Conservation (phyloP, 2,888 invertebrate genomes). For the Rhimphoctona megacephalus region DNA sequence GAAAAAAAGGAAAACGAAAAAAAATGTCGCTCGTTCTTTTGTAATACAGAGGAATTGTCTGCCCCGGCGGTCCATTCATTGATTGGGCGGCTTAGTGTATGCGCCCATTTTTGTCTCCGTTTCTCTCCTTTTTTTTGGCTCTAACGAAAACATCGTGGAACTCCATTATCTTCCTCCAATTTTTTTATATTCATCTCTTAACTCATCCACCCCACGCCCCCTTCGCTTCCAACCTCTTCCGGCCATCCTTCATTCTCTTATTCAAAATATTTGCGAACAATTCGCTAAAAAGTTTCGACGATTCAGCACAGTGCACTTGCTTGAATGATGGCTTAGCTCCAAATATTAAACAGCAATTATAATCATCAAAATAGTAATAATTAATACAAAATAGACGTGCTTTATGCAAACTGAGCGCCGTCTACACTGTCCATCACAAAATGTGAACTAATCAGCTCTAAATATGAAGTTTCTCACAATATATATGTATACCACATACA, state of each 20-base stretch:
- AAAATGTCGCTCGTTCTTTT: slow-evolving; percentile 65
- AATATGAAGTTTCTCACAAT: neutral
- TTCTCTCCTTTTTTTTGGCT: slow-evolving; percentile 21
- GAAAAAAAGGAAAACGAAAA: slow-evolving; percentile 68
- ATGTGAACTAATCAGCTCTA: neutral
- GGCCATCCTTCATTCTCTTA: slow-evolving; percentile 10
- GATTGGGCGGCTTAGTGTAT: slow-evolving; percentile 67
- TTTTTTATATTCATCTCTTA: slow-evolving; percentile 58
- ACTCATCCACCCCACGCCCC: slow-evolving; percentile 7
- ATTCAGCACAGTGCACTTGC: slow-evolving; percentile 40
- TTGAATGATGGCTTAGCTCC: slow-evolving; percentile 13
- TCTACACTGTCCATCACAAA: neutral
- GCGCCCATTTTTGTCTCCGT: slow-evolving; percentile 39
- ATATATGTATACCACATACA: neutral
- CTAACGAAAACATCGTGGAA: slow-evolving; percentile 49
- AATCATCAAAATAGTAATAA: slow-evolving; percentile 10
- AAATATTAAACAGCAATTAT: slow-evolving; percentile 16
- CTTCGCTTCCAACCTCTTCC: slow-evolving; percentile 5
- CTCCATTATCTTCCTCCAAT: slow-evolving; percentile 60
- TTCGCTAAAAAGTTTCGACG: slow-evolving; percentile 54
- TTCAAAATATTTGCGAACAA: slow-evolving; percentile 33
- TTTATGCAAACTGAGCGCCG: neutral
- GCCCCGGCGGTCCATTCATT: slow-evolving; percentile 67
- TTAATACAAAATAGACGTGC: neutral
- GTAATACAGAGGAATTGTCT: slow-evolving; percentile 67